Evolutionary conservation across 2,888 invertebrate genomes (phyloP).

Genomic region (Stenotaenia linearis): DNA sequence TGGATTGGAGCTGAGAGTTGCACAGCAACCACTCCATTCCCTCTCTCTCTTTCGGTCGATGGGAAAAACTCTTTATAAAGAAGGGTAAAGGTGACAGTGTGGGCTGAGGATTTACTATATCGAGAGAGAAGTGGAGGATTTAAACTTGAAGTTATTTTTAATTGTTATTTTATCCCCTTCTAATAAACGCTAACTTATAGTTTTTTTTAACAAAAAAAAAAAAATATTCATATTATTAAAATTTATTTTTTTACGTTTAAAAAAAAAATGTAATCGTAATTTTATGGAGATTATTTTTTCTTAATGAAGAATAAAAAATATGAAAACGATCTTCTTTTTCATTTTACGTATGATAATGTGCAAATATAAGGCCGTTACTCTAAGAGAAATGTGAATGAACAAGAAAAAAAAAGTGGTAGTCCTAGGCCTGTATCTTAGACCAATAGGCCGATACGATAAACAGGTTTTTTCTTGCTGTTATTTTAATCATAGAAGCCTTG

Average conservation of each 20-base stretch:
- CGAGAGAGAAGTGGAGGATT: not conserved
- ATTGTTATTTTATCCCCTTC: not conserved
- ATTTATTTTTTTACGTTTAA: too few species aligned
- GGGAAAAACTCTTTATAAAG: slow-evolving; percentile 26
- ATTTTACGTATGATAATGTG: not conserved
- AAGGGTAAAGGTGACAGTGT: slow-evolving; percentile 16
- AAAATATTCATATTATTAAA: too few species aligned
- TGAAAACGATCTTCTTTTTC: too few species aligned
- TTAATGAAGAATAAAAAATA: too few species aligned
- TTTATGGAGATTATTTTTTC: too few species aligned
- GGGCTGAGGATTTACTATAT: slow-evolving; percentile 6
- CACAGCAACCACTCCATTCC: slow-evolving; percentile 19
- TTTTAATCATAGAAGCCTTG: not conserved
- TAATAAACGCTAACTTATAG: not conserved
- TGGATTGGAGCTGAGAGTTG: slow-evolving; percentile 17
- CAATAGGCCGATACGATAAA: not conserved
- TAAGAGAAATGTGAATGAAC: not conserved
- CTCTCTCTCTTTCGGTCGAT: not conserved
- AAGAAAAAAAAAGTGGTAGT: not conserved
- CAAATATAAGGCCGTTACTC: not conserved
- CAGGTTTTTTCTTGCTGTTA: not conserved
- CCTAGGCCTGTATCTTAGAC: not conserved
- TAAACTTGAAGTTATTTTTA: not conserved
- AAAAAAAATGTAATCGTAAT: too few species aligned
- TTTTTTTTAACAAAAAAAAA: not conserved